Base-by-base conservation (phyloP, 2,888 invertebrate genomes). In the Portevinia maculata region DNA sequence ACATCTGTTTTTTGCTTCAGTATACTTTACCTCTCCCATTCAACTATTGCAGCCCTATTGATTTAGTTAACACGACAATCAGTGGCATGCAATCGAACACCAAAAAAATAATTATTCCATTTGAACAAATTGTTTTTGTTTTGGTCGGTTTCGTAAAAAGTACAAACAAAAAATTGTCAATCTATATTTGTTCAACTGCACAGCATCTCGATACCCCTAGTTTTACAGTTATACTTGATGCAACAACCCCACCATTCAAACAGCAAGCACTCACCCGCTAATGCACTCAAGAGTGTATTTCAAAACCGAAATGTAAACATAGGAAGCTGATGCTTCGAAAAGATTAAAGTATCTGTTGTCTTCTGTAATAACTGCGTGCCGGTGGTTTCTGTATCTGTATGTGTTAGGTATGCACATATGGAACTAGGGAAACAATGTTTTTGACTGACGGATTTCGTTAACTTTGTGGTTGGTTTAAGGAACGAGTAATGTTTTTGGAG, bases 271-370 rank as follows among this genome's bases (percentile, higher is more conserved):
- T 17, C 24, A 44, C 44, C n/a, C 34, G 71, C 71, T 62, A 79
- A 62, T 74, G 64, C 75, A 59, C 62, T 75, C 30, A 32, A 53
- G 67, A 55, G 44, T 59, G 70, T 75, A 69, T 70, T 70, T 75
- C 64, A 60, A 81, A 64, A 75, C 70, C 64, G 21, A 48, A 64
- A 70, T 30, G 62, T 53, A 75, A 81, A 70, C 75, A 81, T 65
- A 59, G 64, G 75, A 75, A 75, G 70, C 52, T 81, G 70, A 65
- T 81, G 64, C 76, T 76, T 81, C 64, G 53, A 76, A 81, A 32
- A 57, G 53, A 64, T 70, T 75, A 52, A 70, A 75, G 79, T 70
- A 65, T 81, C 75, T 59, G 70, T 75, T 81, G 70, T 81, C 64
- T 65, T 44, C 41, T 28, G 37, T 62, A 32, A 11, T 34, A n/a